These are phyloP conservation scores for Ditylenchus dipsaci DNA, from an alignment of 1,140 invertebrate genomes.

Conservation along the genomic window DNA sequence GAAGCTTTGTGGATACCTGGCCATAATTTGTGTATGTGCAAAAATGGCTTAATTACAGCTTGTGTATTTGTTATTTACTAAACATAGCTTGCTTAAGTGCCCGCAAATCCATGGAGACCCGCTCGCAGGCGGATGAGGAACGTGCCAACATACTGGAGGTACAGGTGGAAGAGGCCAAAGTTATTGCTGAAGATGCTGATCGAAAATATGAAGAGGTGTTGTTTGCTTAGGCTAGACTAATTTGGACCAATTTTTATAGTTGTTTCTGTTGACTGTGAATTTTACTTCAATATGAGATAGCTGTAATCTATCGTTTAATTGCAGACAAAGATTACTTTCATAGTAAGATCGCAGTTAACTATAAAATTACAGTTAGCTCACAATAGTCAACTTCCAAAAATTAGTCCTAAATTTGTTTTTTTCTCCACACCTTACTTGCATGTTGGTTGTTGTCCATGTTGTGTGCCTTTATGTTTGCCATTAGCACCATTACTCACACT, in stretches of 20 bases:
- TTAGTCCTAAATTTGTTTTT: too few species aligned
- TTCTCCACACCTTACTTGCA: too few species aligned
- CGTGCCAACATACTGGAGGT: constrained; percentile 86
- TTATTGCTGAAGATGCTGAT: constrained; percentile 95
- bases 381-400: too few species aligned
- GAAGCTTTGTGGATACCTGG: too few species aligned
- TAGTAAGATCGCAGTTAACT: too few species aligned
- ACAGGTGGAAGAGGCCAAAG: constrained; percentile 88
- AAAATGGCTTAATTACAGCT: too few species aligned
- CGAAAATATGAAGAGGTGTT: constrained; percentile 98
- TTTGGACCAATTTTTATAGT: neutral
- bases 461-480: neutral
- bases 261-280: neutral
- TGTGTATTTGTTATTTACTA: too few species aligned
- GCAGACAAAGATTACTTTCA: too few species aligned
- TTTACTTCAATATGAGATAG: too few species aligned
- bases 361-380: too few species aligned
- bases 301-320: too few species aligned
- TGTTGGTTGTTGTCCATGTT: neutral
- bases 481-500: neutral
- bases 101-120: constrained; percentile 95
- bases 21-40: too few species aligned
- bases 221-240: neutral
- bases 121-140: constrained; percentile 97
- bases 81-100: constrained; percentile 67